Base-by-base conservation (phyloP, 2,888 invertebrate species). In the Eucera pruinosa region DNA sequence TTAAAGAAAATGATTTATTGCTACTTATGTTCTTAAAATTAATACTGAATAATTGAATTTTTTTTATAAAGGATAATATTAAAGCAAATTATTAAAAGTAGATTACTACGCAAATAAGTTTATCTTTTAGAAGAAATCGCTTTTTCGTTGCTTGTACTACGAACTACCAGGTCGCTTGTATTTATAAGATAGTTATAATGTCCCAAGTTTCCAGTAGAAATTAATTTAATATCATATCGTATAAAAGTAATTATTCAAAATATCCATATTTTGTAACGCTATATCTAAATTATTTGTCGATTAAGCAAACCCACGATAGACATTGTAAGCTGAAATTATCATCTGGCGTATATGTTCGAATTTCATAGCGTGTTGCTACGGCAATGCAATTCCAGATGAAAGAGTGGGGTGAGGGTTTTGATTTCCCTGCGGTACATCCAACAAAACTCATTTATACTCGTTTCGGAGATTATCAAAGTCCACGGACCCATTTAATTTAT, bases 391-490 rank as follows among this genome's bases (percentile, higher is more conserved):
- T 67, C 50, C 73, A 54, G 57, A 62, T 25, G 30, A 73, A 50
- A 76, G 74, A 54, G 75, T 54, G 55, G 73, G 52, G n/a, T n/a
- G 69, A 65, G 83, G 81, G 81, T 85, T 87, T 89, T 89, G 88
- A 89, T 89, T 89, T 89, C 88, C 89, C 89, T 70, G 70, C 86
- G 88, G 88, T 82, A 86, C 74, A 79, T 84, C 78, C 82, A 82
- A 85, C 86, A 84, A 88, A 89, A 89, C 85, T 88, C 88, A 86
- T 86, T 85, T 84, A 85, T 85, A 86, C 85, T 84, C 84, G 85
- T 85, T 85, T 86, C 80, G 77, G 86, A 78, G 86, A 85, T 85
- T 85, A 85, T 85, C 85, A 85, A 85, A 85, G 85, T 85, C 82
- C 70, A 60, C 77, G 78, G 78, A 83, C 80, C 84, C 85, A 86